These are phyloP conservation scores for Platichthys flesus DNA, from an alignment of 2,113 vertebrate genomes.

Conservation along the genomic window DNA sequence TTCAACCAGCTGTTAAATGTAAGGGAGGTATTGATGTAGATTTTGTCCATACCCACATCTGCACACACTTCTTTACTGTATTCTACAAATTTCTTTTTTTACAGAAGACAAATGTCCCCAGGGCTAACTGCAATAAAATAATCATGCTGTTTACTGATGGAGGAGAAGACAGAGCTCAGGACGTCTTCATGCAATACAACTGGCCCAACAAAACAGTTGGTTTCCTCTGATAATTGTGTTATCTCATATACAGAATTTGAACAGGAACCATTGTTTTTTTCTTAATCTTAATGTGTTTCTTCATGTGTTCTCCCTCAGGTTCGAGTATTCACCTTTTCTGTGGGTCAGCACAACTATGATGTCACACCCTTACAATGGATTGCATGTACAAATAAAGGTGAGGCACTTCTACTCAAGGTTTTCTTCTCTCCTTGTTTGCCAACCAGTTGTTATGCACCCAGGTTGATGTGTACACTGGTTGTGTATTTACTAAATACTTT, in stretches of 20 bases:
- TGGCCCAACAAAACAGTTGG: constrained; percentile 98
- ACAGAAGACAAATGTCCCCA: constrained; percentile 90
- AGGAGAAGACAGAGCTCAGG: constrained; percentile 95
- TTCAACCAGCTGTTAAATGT: constrained; percentile 98
- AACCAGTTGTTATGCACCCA: too few relatives aligned
- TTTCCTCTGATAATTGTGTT: background rate
- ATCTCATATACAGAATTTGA: background rate
- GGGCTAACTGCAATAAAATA: constrained; percentile 99
- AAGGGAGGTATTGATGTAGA: constrained; percentile 68
- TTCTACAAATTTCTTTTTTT: background rate
- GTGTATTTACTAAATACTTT: too few relatives aligned
- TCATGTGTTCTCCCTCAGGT: constrained; percentile 59
- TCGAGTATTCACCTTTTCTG: constrained; percentile 97
- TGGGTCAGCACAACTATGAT: constrained; percentile 98
- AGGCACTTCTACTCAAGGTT: constrained; percentile 8
- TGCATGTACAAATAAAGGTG: constrained; percentile 98
- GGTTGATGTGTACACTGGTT: too few relatives aligned
- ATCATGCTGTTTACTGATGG: constrained; percentile 99
- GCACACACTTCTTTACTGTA: background rate
- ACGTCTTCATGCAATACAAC: constrained; percentile 98
- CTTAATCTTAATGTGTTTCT: background rate
- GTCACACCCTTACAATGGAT: constrained; percentile 99
- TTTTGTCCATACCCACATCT: background rate
- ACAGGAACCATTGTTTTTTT: background rate
- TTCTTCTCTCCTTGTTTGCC: background rate